Evolutionary conservation across 1,140 invertebrate genomes (phyloP), one percentile per base, ranked within the genome.

Genomic region (Trypoxylus dichotomus): DNA sequence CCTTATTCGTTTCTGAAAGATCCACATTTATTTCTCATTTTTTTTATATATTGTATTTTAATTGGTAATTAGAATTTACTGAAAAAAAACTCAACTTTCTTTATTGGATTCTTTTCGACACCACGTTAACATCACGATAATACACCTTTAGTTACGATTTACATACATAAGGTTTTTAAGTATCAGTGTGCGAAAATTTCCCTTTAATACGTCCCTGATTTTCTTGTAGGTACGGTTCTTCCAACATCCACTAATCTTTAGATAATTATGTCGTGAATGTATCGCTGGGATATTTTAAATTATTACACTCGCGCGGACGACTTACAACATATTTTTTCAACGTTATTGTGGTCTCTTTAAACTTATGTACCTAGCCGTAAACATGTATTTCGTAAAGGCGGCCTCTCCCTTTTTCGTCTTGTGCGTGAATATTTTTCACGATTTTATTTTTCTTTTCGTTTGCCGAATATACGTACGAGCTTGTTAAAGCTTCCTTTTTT

Each of bases 181-280:
- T n/a, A n/a, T n/a, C n/a, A n/a, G n/a, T n/a, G n/a, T n/a, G n/a
- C n/a, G 32, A 37, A 37, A 37, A 37, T 8, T 37, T 37, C 5
- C 10, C 32, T 8, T 37, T 37, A 37, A 37, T 37, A 37, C 32
- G 32, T 37, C 10, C 32, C 32, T 37, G 1, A 37, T 37, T 37
- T 37, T 37, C 32, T 5, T 8, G 10, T 37, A 37, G 5, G 32
- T 37, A 37, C 32, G 32, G 5, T 37, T 1, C 32, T 8, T 37
- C 32, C 32, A 37, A 54, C 19, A 54, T 54, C 60, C 27, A 27
- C 60, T 13, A 68, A 68, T 68, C 11, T 68, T 24, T 68, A 10
- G 60, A 29, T 24, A 68, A 68, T 68, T 68, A 29, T 68, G 19
- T 25, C 60, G 60, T 68, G 60, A 68, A 68, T 25, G 21, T 68